These are phyloP conservation scores for Macrosoma leucophasiata DNA, from an alignment of 2,888 invertebrate genomes.

Conservation along the genomic window DNA sequence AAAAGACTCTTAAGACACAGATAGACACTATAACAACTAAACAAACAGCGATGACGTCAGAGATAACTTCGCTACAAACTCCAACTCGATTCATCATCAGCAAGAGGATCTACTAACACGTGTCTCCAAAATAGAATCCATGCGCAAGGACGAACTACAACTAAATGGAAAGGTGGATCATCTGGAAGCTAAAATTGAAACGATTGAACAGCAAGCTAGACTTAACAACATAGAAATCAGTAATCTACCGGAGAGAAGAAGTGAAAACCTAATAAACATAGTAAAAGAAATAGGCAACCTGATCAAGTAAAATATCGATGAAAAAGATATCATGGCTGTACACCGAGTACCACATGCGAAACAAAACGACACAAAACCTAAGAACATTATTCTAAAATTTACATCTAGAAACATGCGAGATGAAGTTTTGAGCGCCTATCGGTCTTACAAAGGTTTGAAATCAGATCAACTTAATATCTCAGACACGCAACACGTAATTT, in stretches of 20 bases:
- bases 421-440: constrained; percentile 10
- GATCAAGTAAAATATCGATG: background rate
- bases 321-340: constrained; percentile 1
- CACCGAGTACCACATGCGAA: constrained; percentile 11
- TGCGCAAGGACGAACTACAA: too few species aligned
- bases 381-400: constrained; percentile 13
- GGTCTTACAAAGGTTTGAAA: constrained; percentile 4
- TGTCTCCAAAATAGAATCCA: too few species aligned
- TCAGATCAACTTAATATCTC: constrained; percentile 10
- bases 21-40: too few species aligned
- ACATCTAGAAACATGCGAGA: constrained; percentile 7
- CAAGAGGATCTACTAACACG: too few species aligned
- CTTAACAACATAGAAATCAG: constrained; percentile 9
- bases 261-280: constrained; percentile 1
- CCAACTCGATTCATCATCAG: too few species aligned
- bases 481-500: constrained; percentile 7
- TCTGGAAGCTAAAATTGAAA: constrained; percentile 2
- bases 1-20: too few species aligned
- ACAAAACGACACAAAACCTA: background rate
- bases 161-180: too few species aligned
- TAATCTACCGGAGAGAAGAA: constrained; percentile 5
- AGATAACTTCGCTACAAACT: too few species aligned
- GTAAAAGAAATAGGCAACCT: background rate
- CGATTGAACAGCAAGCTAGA: constrained; percentile 11
- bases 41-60: too few species aligned